phyloP scores from a whole-genome alignment of 2,797 vertebrate species.

The Poecilia velifera region DNA sequence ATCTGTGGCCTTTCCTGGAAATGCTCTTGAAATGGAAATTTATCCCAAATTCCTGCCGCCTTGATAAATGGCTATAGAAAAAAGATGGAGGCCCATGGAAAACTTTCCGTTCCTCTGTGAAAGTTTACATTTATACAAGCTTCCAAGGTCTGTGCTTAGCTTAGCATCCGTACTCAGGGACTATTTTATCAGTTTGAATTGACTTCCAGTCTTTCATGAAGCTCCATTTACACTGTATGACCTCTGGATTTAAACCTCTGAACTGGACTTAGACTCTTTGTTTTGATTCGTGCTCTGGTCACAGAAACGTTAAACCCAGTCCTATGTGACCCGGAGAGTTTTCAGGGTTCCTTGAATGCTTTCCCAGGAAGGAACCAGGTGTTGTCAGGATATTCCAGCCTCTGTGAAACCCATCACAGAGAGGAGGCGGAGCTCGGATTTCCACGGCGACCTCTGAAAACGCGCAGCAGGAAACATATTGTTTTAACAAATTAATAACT shows the following conservation, averaged over 20 bases:
- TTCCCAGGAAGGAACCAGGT: conserved; percentile 58
- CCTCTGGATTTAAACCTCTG: conserved; percentile 21
- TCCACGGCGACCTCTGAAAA: conserved; percentile 41
- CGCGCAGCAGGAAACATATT: conserved; percentile 56
- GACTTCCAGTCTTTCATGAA: conserved; percentile 5
- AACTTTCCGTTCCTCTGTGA: background rate
- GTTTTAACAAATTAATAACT: conserved; percentile 59
- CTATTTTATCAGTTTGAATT: background rate
- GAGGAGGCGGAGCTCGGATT: conserved; percentile 9
- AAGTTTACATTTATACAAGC: background rate
- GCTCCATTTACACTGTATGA: conserved; percentile 20
- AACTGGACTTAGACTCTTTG: conserved; percentile 30
- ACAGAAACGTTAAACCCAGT: conserved; percentile 54
- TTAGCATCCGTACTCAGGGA: background rate
- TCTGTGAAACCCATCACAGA: conserved; percentile 72
- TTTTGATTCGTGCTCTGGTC: conserved; percentile 24
- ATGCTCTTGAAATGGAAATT: background rate
- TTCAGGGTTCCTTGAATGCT: conserved; percentile 57
- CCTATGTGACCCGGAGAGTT: conserved; percentile 55
- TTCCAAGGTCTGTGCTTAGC: background rate
- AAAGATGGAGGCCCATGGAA: background rate
- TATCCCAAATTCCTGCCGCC: background rate
- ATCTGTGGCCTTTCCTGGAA: background rate
- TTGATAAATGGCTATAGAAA: background rate
- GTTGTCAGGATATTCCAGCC: conserved; percentile 62